phyloP scores from a whole-genome alignment of 2,113 vertebrate genomes.

The Felis chaus region DNA sequence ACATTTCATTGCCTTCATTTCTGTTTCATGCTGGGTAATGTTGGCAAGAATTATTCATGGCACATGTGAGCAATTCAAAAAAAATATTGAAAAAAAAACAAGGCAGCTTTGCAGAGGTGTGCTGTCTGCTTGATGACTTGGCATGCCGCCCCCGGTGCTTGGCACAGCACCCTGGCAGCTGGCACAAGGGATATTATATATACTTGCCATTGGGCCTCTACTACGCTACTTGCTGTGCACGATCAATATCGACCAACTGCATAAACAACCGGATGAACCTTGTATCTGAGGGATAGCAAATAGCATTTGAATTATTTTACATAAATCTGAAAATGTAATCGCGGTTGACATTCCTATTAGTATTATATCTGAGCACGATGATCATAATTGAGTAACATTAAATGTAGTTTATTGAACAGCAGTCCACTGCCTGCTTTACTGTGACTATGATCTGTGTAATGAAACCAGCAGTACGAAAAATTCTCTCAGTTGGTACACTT shows the following conservation, averaged over 20 bases:
- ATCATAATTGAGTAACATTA: constrained; percentile 80
- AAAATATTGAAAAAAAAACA: constrained; percentile 72
- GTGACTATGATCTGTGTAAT: constrained; percentile 69
- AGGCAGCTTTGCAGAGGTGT: constrained; percentile 78
- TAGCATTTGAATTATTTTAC: constrained; percentile 80
- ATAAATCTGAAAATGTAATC: constrained; percentile 83
- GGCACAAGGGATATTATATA: constrained; percentile 77
- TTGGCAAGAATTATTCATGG: constrained; percentile 73
- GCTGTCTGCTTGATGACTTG: constrained; percentile 75
- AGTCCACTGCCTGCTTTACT: constrained; percentile 66
- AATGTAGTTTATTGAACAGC: constrained; percentile 78
- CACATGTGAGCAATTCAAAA: constrained; percentile 71
- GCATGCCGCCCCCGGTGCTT: constrained; percentile 79
- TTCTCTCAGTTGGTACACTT: constrained; percentile 72
- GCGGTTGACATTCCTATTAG: constrained; percentile 79
- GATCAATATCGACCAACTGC: constrained; percentile 79
- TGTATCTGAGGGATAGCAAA: constrained; percentile 80
- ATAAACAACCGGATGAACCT: constrained; percentile 82
- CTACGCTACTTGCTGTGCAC: constrained; percentile 68
- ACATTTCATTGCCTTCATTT: constrained; percentile 71
- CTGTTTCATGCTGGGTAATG: constrained; percentile 72
- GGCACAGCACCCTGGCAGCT: constrained; percentile 77
- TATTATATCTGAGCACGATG: constrained; percentile 75
- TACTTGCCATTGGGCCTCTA: constrained; percentile 70
- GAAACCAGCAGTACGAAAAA: constrained; percentile 76